Evolutionary conservation across 2,797 vertebrate species (phyloP), one percentile per base, ranked within the genome.

Genomic region (Stomatorhinus walkeri): DNA sequence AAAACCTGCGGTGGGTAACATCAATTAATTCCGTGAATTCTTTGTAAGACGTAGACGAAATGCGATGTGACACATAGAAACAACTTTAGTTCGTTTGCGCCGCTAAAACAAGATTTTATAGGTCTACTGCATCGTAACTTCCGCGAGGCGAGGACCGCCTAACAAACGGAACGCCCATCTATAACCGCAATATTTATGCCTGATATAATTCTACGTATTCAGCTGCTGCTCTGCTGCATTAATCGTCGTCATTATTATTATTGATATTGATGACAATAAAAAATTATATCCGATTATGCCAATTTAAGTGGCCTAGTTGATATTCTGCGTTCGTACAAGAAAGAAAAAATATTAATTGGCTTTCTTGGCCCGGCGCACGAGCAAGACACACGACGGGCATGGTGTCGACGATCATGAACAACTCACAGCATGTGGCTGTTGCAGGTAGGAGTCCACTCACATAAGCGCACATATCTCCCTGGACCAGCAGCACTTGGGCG

Each of bases 1-100:
- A n/a, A 95, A 89, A 7, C 94, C 91, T 3, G 92, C 93, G 8
- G 95, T 95, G 3, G 94, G 92, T 92, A 96, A 96, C 96, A 96
- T 96, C 32, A 8, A 88, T 76, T 36, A 32, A 79, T 14, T 49
- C 28, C 22, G 36, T 83, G 19, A 79, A 22, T 22, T 12, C n/a
- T 36, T 49, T 7, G 8, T 59, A 83, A n/a, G 22, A 12, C 54
- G 16, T 3, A 56, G 32, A 88, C 16, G 46, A 84, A 59, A 12
- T 43, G 81, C n/a, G 4, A 48, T 12, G 12, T 52, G 24, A 46
- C 16, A 19, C 43, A 19, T 28, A 24, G 22, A 8, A 85, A 49
- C 43, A 49, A 6, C n/a, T 16, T 54, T n/a, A 51, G 43, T 68
- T 64, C 59, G 28, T 43, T 76, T 86, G 61, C 61, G 48, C 46